A percentile compares a stretch with the other conserved stretches of the same genome.
phyloP scores from a whole-genome alignment of 2,113 vertebrate genomes.

The Sturnira hondurensis region DNA sequence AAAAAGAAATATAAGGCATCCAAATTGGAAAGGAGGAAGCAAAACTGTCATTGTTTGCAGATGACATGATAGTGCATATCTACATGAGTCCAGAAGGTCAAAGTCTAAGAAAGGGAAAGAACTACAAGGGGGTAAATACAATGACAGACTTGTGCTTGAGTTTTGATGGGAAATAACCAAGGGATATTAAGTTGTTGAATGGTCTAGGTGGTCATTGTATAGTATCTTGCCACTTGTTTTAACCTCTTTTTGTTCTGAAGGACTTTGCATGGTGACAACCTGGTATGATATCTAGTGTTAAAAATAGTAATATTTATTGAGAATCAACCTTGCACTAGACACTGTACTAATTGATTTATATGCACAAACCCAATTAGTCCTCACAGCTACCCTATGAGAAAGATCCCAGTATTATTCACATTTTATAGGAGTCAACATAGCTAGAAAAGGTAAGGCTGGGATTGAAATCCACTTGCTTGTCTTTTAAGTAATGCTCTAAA shows the following conservation, averaged over 20 bases:
- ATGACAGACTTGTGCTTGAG: fast-evolving
- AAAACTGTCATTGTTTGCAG: too few relatives aligned
- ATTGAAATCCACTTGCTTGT: neutral
- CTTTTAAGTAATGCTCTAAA: neutral
- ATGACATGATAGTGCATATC: too few relatives aligned
- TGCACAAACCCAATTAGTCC: neutral
- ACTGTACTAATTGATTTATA: neutral
- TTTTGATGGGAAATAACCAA: neutral
- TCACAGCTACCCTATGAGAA: neutral
- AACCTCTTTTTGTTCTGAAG: neutral
- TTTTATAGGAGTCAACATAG: neutral
- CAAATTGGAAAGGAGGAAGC: too few relatives aligned
- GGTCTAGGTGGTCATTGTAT: neutral
- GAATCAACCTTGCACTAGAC: neutral
- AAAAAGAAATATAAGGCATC: too few relatives aligned
- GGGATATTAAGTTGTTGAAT: neutral
- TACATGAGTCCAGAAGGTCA: neutral
- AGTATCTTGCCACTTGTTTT: neutral
- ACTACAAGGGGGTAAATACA: neutral
- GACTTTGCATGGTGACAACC: neutral
- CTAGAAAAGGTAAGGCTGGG: neutral
- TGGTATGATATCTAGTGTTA: neutral
- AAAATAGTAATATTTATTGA: neutral
- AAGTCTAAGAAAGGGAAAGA: neutral
- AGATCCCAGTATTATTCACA: neutral